These are phyloP conservation scores for Ophion slaviceki DNA, from an alignment of 2,888 invertebrate genomes.

Conservation along the genomic window DNA sequence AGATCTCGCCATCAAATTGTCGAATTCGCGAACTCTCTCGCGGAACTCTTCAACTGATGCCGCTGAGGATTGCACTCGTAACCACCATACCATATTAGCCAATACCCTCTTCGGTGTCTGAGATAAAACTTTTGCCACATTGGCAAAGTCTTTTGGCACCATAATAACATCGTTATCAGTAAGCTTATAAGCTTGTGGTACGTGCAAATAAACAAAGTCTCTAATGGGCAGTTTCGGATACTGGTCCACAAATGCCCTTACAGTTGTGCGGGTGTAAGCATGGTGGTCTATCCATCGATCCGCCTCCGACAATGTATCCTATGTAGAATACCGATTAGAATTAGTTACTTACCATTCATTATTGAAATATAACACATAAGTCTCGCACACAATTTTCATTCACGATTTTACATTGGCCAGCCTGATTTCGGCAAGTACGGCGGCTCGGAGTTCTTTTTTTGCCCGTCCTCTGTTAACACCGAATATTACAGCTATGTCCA, in stretches of 20 bases:
- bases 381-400: not conserved
- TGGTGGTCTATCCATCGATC: not conserved
- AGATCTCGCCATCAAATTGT: not conserved
- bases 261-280: not conserved
- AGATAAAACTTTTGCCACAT: not conserved
- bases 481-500: slow-evolving; percentile 1
- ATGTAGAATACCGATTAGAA: not conserved
- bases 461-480: not conserved
- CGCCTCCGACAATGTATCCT: not conserved
- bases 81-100: not conserved
- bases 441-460: not conserved
- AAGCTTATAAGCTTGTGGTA: not conserved
- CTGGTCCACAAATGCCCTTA: not conserved
- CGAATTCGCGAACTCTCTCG: not conserved
- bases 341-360: not conserved
- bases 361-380: not conserved
- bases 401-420: not conserved
- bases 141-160: not conserved
- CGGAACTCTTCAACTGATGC: not conserved
- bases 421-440: not conserved
- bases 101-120: not conserved
- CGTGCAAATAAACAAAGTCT: not conserved
- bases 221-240: not conserved
- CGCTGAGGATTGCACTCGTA: not conserved
- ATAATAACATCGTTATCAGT: not conserved